Conservation (phyloP, 2,797 vertebrate species). For the Propithecus perrieri region DNA sequence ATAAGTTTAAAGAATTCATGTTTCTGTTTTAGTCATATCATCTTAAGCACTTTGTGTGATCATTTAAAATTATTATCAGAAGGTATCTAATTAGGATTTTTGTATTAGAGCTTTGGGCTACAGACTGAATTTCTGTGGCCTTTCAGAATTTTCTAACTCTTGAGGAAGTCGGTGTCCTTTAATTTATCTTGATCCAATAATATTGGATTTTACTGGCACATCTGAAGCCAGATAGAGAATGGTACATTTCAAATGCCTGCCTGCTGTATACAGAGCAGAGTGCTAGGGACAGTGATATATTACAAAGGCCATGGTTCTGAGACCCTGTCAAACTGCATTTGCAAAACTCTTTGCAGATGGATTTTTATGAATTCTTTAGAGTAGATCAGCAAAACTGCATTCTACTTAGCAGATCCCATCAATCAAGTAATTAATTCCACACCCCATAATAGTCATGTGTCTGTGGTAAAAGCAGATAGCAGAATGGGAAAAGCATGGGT, state of each 20-base stretch:
- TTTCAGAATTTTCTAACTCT: conserved; percentile 48
- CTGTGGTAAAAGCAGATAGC: not conserved
- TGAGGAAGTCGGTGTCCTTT: not conserved
- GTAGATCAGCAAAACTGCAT: not conserved
- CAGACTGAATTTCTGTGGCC: not conserved
- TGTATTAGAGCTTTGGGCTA: not conserved
- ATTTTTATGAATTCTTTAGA: conserved; percentile 29
- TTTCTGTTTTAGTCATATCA: not conserved
- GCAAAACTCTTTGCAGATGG: not conserved
- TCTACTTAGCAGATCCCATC: not conserved
- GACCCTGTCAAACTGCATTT: not conserved
- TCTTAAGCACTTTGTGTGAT: not conserved
- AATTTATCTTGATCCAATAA: conserved; percentile 8
- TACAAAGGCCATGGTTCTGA: not conserved
- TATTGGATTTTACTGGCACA: not conserved
- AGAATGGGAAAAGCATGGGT: not conserved
- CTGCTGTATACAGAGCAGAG: not conserved
- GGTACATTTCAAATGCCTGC: not conserved
- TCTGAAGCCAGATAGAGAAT: not conserved
- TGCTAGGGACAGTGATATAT: not conserved
- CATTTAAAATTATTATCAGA: conserved; percentile 4
- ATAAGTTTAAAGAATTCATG: not conserved
- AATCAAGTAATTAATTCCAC: not conserved
- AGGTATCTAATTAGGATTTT: not conserved
- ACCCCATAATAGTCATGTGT: not conserved